Conservation (phyloP, 2,888 invertebrate genomes). For the Carpatolechia fugitivella region DNA sequence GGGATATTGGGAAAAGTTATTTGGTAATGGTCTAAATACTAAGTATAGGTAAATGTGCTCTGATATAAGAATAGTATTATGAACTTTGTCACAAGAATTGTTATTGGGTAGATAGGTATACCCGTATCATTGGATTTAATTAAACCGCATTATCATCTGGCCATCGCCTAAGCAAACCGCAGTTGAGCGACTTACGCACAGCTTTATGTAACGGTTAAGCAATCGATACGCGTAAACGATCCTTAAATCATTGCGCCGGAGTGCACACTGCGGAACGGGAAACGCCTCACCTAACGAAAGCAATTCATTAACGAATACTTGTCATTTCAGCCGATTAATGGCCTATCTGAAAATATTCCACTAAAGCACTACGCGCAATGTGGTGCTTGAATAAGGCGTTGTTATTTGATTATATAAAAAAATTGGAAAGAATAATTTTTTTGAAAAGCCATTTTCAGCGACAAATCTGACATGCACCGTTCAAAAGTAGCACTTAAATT, state of each 20-base stretch:
- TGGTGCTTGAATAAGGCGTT: too few species aligned
- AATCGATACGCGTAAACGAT: constrained; percentile 23
- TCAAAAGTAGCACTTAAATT: not conserved
- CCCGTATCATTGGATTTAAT: not conserved
- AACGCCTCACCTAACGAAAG: not conserved
- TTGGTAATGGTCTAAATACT: too few species aligned
- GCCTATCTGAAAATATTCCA: not conserved
- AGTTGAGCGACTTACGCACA: constrained; percentile 13
- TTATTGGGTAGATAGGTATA: not conserved
- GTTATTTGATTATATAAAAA: too few species aligned
- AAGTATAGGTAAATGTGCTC: too few species aligned
- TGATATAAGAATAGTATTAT: too few species aligned
- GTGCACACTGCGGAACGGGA: constrained; percentile 1
- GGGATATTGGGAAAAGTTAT: too few species aligned
- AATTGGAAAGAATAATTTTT: too few species aligned
- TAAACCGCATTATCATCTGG: not conserved
- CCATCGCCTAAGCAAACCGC: constrained; percentile 14
- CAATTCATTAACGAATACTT: constrained; percentile 2
- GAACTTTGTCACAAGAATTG: too few species aligned
- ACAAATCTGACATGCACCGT: too few species aligned
- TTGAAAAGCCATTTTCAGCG: too few species aligned
- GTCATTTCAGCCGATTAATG: constrained; percentile 2
- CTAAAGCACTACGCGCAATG: not conserved
- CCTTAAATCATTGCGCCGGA: not conserved
- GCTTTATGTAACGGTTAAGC: constrained; percentile 22